phyloP scores from a whole-genome alignment of 2,888 invertebrate genomes.

The Monochamus alternatus region DNA sequence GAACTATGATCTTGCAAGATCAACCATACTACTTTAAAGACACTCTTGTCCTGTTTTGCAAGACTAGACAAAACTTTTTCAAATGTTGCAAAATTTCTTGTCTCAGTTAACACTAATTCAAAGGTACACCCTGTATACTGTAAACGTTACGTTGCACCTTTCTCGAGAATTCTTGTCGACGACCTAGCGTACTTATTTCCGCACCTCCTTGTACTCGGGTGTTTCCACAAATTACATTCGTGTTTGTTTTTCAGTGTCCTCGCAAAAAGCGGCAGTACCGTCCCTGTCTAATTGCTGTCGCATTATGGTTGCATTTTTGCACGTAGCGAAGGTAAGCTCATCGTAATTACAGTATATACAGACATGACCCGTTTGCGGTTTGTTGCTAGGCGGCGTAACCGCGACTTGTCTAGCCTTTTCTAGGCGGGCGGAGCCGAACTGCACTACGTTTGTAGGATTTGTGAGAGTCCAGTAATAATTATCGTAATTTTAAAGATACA shows the following conservation, averaged over 20 bases:
- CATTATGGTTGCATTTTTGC: constrained; percentile 34
- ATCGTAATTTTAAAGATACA: too few species aligned
- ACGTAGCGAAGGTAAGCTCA: constrained; percentile 37
- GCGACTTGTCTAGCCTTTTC: constrained; percentile 33
- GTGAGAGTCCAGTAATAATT: too few species aligned
- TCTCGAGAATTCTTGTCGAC: neutral
- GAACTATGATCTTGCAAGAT: too few species aligned
- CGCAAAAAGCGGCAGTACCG: neutral
- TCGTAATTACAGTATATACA: constrained; percentile 41
- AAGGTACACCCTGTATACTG: too few species aligned
- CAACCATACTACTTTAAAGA: too few species aligned
- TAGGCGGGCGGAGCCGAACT: constrained; percentile 18
- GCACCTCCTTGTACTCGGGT: neutral
- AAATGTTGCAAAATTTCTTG: too few species aligned
- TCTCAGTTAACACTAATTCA: too few species aligned
- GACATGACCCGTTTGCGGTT: constrained; percentile 42
- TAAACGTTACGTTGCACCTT: too few species aligned
- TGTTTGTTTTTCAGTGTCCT: neutral
- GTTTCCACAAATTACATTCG: neutral
- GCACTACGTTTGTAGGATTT: neutral
- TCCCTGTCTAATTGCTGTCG: constrained; percentile 20
- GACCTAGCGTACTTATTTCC: neutral
- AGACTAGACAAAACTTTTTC: too few species aligned
- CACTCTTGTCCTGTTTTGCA: too few species aligned
- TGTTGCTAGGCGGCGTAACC: constrained; percentile 39